phyloP scores from a whole-genome alignment of 2,113 vertebrate species.

The Sciurus niger region DNA sequence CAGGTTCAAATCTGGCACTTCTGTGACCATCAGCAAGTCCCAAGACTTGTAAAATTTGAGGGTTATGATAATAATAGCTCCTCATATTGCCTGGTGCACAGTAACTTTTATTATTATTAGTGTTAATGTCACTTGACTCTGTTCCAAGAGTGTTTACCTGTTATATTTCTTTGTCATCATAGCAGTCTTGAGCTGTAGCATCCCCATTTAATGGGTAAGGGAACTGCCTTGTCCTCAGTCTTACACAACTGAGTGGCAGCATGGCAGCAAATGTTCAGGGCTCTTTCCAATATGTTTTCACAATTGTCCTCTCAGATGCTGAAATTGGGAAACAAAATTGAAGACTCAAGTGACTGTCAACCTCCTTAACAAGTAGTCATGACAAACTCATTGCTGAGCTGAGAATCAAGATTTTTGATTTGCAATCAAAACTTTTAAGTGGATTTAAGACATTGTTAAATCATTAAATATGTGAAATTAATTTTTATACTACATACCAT shows the following conservation, averaged over 20 bases:
- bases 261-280: background rate
- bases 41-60: background rate
- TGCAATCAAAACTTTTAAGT: conserved; percentile 87
- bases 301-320: background rate
- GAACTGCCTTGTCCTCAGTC: background rate
- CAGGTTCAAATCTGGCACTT: background rate
- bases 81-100: background rate
- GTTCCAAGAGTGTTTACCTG: background rate
- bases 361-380: conserved; percentile 83
- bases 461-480: conserved; percentile 85
- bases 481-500: conserved; percentile 85
- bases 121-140: background rate
- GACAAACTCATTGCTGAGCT: conserved; percentile 81
- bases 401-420: conserved; percentile 85
- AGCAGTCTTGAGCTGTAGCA: background rate
- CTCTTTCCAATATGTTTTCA: background rate
- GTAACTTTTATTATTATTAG: background rate
- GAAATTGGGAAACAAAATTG: background rate
- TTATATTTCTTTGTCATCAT: background rate
- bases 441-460: conserved; percentile 84
- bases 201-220: background rate
- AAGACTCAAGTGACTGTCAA: conserved; percentile 83
- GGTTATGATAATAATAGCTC: background rate
- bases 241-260: background rate
- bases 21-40: background rate